Evolutionary conservation across 2,888 invertebrate genomes (phyloP).

Genomic region (Amblyteles armatorius): DNA sequence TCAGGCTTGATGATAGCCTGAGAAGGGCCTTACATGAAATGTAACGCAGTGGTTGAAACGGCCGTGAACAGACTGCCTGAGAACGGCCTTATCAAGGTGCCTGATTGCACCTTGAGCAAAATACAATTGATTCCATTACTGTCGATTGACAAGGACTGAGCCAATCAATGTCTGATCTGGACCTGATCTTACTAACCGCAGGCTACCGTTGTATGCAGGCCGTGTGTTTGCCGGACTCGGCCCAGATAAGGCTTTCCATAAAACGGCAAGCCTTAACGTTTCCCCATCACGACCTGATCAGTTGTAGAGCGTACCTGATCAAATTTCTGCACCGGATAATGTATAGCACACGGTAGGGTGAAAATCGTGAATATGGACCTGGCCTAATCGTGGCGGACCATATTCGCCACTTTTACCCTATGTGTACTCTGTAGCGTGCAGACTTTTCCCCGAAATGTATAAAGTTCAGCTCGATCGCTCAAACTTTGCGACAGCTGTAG

Average conservation of each 20-base stretch:
- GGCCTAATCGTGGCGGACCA: no score
- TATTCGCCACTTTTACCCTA: no score
- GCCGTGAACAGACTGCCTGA: background rate
- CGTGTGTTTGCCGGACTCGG: background rate
- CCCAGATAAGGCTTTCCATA: background rate
- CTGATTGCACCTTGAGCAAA: background rate
- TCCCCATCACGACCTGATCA: background rate
- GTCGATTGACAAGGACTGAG: background rate
- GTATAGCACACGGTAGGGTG: no score
- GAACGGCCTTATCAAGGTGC: background rate
- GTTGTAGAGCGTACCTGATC: no score
- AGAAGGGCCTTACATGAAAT: background rate
- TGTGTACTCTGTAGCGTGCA: no score
- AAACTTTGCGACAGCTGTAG: no score
- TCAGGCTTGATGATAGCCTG: background rate
- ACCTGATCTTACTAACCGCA: background rate
- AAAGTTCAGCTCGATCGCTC: no score
- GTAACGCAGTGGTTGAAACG: background rate
- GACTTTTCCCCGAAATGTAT: no score
- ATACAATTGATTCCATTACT: background rate
- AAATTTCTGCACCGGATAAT: no score
- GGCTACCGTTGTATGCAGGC: background rate
- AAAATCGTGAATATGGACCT: no score
- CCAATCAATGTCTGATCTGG: background rate
- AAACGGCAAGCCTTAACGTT: background rate